Evolutionary conservation across 2,113 vertebrate genomes (phyloP), one percentile per base, ranked within the genome.

Genomic region (Clarias gariepinus): DNA sequence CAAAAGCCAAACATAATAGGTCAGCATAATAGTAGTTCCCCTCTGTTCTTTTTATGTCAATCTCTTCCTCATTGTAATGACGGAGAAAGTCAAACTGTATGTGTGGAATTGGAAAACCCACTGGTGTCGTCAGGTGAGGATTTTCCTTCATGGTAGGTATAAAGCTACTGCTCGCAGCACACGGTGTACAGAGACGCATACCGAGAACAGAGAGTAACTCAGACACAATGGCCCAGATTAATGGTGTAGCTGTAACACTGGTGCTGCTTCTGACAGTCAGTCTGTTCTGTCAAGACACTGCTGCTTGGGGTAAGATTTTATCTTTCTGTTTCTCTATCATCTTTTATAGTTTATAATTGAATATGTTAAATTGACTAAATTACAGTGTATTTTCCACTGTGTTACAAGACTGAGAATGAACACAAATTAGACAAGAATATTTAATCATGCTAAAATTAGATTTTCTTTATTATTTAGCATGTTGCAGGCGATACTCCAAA

Each of bases 191-290:
- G 41, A 47, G 6, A 71, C 33, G 61, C 84, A 52, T 4, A 68
- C 28, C 4, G 30, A 47, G 41, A 6, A 87, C n/a, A n/a, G 30
- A 85, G 73, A 81, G 69, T 77, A 33, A 85, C 58, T 68, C 33
- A 28, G 55, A 86, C 41, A 85, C 79, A 25, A 95, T 94, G 94
- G 87, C 89, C 86, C 89, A 89, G 76, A 18, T 91, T 85, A 92
- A 77, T 88, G 88, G 58, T 55, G 7, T 74, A 4, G 83, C 30
- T 58, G 36, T 89, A 3, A 66, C 23, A 23, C 60, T 87, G 3
- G n/a, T 94, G 19, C 12, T 87, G 0, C 71, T 92, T 19, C 33
- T 91, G 30, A 53, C 82, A 28, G 0, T 93, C 19, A 91, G 86
- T 74, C 53, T 92, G 25, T 53, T 92, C 52, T 30, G 23, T 8